phyloP scores from a whole-genome alignment of 2,113 vertebrate species.

The Thamnophis sirtalis region DNA sequence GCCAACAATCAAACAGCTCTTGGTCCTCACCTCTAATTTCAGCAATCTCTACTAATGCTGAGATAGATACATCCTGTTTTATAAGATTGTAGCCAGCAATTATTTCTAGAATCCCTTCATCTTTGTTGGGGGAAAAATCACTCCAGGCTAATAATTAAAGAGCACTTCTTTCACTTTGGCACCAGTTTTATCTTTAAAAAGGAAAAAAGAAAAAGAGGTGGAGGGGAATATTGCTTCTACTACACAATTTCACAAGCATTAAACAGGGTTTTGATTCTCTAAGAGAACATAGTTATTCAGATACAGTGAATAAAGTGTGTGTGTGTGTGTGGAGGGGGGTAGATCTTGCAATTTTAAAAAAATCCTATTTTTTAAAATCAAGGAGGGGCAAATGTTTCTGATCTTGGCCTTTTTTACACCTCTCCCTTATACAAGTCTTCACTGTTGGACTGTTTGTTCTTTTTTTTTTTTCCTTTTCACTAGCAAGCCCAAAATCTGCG shows the following conservation, averaged over 20 bases:
- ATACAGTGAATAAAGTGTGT: slow-evolving; percentile 28
- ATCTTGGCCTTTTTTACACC: slow-evolving; percentile 36
- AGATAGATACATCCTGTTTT: slow-evolving; percentile 62
- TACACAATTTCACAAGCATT: slow-evolving; percentile 58
- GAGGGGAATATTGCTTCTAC: slow-evolving; percentile 38
- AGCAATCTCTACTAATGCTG: slow-evolving; percentile 59
- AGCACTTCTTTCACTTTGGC: slow-evolving; percentile 65
- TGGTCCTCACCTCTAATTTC: slow-evolving; percentile 61
- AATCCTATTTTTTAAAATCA: not conserved
- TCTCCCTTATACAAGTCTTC: not conserved
- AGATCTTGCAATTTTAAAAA: not conserved
- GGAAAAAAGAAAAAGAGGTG: not conserved
- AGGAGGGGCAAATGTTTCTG: slow-evolving; percentile 45
- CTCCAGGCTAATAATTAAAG: slow-evolving; percentile 67
- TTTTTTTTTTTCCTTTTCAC: slow-evolving; percentile 37
- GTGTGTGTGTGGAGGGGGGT: not conserved
- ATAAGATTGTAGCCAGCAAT: slow-evolving; percentile 66
- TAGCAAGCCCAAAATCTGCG: slow-evolving; percentile 16
- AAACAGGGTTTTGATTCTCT: slow-evolving; percentile 63
- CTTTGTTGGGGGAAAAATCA: slow-evolving; percentile 66
- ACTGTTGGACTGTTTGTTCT: slow-evolving; percentile 24
- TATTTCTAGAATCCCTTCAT: slow-evolving; percentile 67
- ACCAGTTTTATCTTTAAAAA: slow-evolving; percentile 51
- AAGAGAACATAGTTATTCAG: slow-evolving; percentile 58
- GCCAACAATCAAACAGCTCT: slow-evolving; percentile 46